These are phyloP conservation scores for Aurelia coerulea DNA, from an alignment of 30 jellyfish, hydroid and myxozoan species.

Conservation along the genomic window DNA sequence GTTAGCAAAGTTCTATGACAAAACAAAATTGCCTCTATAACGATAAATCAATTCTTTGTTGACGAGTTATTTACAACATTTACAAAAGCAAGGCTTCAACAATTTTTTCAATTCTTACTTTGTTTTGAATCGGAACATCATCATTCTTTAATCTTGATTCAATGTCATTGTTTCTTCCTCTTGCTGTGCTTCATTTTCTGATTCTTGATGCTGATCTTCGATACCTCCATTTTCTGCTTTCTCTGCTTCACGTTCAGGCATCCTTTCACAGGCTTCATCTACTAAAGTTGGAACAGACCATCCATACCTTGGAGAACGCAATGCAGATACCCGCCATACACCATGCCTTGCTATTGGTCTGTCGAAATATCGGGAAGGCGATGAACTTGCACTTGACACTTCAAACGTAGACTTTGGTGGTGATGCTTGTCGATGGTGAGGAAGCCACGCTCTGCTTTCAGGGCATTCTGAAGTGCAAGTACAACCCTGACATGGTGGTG, in stretches of 20 bases:
- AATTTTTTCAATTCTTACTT: no score
- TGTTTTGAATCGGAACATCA: no score
- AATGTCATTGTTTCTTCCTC: not conserved
- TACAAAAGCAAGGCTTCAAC: no score
- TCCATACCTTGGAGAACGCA: constrained; percentile 34
- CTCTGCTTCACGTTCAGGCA: not conserved
- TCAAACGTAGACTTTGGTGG: not conserved
- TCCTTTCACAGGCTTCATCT: not conserved
- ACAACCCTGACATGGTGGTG: constrained; percentile 21
- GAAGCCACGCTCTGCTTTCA: not conserved
- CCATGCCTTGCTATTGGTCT: constrained; percentile 18
- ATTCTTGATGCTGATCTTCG: not conserved
- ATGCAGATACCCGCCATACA: constrained; percentile 10
- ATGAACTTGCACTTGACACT: not conserved
- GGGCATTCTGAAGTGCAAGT: constrained; percentile 29
- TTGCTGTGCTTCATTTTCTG: not conserved
- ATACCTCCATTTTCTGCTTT: not conserved
- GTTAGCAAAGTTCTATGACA: no score
- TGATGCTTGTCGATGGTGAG: constrained; percentile 1
- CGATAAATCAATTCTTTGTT: no score
- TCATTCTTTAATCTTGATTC: not conserved
- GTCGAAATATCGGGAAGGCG: constrained; percentile 5
- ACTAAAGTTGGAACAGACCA: constrained; percentile 57
- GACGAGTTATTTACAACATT: no score
- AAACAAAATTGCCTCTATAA: no score